phyloP scores from a whole-genome alignment of 2,888 invertebrate genomes.

The Brassicogethes aeneus region DNA sequence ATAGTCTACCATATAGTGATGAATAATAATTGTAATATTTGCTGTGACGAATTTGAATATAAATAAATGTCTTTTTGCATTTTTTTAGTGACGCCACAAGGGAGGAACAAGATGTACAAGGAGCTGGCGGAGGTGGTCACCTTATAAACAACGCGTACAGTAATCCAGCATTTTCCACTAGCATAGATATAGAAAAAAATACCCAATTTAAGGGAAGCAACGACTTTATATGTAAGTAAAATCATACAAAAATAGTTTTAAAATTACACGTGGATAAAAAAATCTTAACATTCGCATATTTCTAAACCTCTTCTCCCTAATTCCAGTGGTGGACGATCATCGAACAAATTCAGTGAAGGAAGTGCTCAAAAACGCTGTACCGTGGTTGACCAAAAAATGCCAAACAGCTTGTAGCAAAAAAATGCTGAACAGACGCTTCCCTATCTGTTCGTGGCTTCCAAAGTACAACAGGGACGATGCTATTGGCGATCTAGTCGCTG shows the following conservation, averaged over 20 bases:
- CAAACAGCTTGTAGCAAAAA: conserved; percentile 55
- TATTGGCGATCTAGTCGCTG: conserved; percentile 77
- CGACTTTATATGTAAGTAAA: conserved; percentile 48
- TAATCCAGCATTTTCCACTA: conserved; percentile 34
- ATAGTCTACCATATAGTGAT: too few species aligned
- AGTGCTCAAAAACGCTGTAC: conserved; percentile 21
- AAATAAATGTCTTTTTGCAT: conserved; percentile 8
- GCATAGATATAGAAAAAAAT: conserved; percentile 26
- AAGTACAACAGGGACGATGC: conserved; percentile 68
- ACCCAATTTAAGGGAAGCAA: conserved; percentile 48
- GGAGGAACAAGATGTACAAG: conserved; percentile 29
- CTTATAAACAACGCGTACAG: conserved; percentile 36
- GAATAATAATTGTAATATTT: too few species aligned
- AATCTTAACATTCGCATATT: too few species aligned
- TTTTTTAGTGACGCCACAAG: conserved; percentile 18
- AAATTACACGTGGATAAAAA: too few species aligned
- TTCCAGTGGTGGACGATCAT: conserved; percentile 13
- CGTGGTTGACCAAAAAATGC: conserved; percentile 42
- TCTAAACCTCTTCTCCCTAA: too few species aligned
- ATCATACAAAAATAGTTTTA: conserved; percentile 6
- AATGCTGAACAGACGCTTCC: conserved; percentile 63
- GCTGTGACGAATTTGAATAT: too few species aligned
- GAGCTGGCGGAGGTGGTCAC: conserved; percentile 29
- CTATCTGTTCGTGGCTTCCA: conserved; percentile 70
- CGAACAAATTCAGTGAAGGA: conserved; percentile 36